Conservation (phyloP, 1,140 invertebrate species). For the Rhyacophila brunnea region DNA sequence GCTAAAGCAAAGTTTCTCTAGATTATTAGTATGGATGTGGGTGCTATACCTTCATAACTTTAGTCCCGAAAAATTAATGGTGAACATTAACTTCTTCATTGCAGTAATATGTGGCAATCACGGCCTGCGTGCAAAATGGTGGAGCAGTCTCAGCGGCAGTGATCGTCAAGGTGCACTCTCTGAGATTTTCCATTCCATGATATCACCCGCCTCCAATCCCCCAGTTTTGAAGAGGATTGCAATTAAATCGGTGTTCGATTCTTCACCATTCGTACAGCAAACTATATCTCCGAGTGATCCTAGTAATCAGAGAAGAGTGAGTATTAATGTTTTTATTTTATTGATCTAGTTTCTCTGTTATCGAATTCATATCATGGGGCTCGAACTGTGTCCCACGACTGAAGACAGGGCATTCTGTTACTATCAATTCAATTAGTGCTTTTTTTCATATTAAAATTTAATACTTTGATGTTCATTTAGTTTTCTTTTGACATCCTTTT, state of each 20-base stretch:
- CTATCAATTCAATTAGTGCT: no score
- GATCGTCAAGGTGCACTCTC: slow-evolving; percentile 35
- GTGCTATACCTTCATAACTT: no score
- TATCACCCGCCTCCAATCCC: slow-evolving; percentile 35
- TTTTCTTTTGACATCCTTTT: no score
- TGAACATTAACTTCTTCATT: not conserved
- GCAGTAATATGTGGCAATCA: slow-evolving; percentile 14
- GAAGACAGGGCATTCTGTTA: no score
- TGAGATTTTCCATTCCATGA: slow-evolving; percentile 45
- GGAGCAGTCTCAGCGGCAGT: slow-evolving; percentile 30
- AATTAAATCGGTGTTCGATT: slow-evolving; percentile 12
- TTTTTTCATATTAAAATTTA: no score
- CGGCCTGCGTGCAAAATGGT: slow-evolving; percentile 31
- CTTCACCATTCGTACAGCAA: slow-evolving; percentile 2
- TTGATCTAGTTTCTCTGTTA: no score
- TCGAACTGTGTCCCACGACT: no score
- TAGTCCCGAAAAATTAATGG: not conserved
- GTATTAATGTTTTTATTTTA: no score
- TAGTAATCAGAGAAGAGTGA: slow-evolving; percentile 31
- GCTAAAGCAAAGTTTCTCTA: no score
- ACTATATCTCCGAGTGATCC: slow-evolving; percentile 31
- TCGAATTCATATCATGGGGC: no score
- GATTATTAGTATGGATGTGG: no score
- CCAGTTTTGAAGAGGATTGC: slow-evolving; percentile 16
- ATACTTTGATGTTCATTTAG: no score